Evolutionary conservation across 2,888 invertebrate species (phyloP).

Genomic region (Hydropsyche betteni): DNA sequence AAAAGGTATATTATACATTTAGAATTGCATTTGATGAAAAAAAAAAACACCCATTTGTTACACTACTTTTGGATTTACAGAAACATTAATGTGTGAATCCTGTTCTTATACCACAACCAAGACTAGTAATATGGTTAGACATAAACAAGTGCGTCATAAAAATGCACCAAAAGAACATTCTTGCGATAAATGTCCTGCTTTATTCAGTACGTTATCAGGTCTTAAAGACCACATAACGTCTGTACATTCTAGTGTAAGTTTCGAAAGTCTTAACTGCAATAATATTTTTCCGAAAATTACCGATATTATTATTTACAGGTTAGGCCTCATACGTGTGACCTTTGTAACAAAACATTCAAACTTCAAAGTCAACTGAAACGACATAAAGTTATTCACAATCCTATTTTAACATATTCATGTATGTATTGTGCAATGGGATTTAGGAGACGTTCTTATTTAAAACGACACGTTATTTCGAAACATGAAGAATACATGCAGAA

Average conservation of each 20-base stretch:
- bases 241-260: conserved; percentile 45
- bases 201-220: conserved; percentile 36
- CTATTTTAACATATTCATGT: conserved; percentile 40
- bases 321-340: conserved; percentile 44
- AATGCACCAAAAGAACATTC: conserved; percentile 31
- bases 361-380: conserved; percentile 42
- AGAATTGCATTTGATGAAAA: background rate
- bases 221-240: conserved; percentile 42
- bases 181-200: conserved; percentile 48
- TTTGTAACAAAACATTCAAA: conserved; percentile 48
- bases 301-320: conserved; percentile 40
- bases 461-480: conserved; percentile 44
- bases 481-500: conserved; percentile 48
- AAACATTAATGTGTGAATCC: conserved; percentile 40
- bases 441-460: conserved; percentile 40
- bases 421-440: conserved; percentile 47
- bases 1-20: conserved; percentile 35
- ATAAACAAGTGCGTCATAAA: conserved; percentile 35
- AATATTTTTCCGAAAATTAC: background rate
- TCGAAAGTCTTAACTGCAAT: background rate
- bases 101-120: conserved; percentile 45
- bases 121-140: conserved; percentile 42
- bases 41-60: background rate
- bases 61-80: background rate
- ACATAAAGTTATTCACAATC: conserved; percentile 44